Percentiles rank a stretch among this genome's conserved stretches.
These are phyloP conservation scores for Blastomussa wellsi DNA, from an alignment of 92 coral and sea anemone genomes.

Conservation along the genomic window DNA sequence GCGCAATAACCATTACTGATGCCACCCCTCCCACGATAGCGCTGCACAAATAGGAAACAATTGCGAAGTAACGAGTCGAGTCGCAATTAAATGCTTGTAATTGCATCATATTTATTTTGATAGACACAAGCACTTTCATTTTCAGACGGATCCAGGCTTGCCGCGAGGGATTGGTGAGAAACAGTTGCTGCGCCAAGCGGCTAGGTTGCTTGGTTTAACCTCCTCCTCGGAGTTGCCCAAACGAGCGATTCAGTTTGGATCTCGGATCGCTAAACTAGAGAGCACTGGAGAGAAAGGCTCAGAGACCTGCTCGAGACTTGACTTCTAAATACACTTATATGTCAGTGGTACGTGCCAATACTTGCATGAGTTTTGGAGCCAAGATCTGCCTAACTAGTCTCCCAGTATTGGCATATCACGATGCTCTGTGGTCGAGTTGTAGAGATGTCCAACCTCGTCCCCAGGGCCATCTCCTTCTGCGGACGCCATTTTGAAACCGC, in stretches of 20 bases:
- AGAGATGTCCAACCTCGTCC: too few species aligned
- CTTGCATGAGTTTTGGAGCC: not conserved
- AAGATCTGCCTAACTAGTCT: not conserved
- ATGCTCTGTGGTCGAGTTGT: not conserved
- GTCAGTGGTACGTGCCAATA: not conserved
- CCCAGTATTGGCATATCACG: not conserved
- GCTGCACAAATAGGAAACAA: too few species aligned
- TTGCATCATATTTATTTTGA: not conserved
- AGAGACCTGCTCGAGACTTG: constrained; percentile 76
- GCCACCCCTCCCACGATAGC: too few species aligned
- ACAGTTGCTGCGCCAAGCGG: constrained; percentile 86
- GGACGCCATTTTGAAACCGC: too few species aligned
- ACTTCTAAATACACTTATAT: not conserved
- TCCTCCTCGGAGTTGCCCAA: constrained; percentile 91
- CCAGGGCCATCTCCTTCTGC: too few species aligned
- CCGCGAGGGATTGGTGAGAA: constrained; percentile 97
- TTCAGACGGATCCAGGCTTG: constrained; percentile 87
- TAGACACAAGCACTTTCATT: not conserved
- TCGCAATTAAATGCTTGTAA: too few species aligned
- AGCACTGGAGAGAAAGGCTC: constrained; percentile 87
- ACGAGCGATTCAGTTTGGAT: constrained; percentile 98
- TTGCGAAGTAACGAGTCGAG: too few species aligned
- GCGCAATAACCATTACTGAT: too few species aligned
- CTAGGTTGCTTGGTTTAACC: constrained; percentile 86
- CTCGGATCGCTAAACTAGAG: constrained; percentile 96